A percentile compares a stretch with the other conserved stretches of the same genome.
Evolutionary conservation across 1,140 invertebrate genomes (phyloP).

Genomic region (Drosophila mojavensis): DNA sequence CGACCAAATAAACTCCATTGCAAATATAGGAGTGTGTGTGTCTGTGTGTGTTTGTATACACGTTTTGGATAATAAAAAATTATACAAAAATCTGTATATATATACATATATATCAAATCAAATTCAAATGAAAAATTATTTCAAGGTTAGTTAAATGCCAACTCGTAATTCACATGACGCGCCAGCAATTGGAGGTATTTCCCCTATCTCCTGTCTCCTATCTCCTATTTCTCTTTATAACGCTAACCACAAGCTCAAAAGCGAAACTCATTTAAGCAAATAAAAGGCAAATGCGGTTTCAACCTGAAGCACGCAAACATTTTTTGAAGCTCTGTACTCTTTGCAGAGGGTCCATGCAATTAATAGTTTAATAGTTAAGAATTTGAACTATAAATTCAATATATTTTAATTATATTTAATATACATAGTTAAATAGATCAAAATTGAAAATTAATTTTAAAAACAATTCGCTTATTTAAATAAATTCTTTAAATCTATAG

Average conservation of each 20-base stretch:
- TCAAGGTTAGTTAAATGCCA: conserved; percentile 54
- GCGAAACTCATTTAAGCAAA: conserved; percentile 53
- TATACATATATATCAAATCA: background rate
- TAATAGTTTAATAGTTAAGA: too few relatives aligned
- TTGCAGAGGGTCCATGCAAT: background rate
- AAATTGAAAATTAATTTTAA: too few relatives aligned
- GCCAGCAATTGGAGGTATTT: conserved; percentile 39
- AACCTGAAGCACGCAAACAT: too few relatives aligned
- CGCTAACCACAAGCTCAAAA: conserved; percentile 24
- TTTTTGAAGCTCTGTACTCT: background rate
- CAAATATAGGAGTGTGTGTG: background rate
- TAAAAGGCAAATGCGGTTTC: conserved; percentile 32
- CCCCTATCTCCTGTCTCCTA: background rate
- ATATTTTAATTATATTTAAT: too few relatives aligned
- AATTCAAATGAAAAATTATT: conserved; percentile 21
- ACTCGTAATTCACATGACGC: conserved; percentile 43
- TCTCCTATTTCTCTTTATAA: conserved; percentile 9
- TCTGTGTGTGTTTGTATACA: background rate
- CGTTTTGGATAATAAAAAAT: background rate
- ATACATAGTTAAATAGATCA: too few relatives aligned
- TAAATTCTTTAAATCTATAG: too few relatives aligned
- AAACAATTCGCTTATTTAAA: too few relatives aligned
- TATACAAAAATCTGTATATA: background rate
- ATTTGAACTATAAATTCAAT: too few relatives aligned
- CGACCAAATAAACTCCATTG: conserved; percentile 15